Percentiles rank a stretch among this genome's conserved stretches.
Conservation (phyloP, 2,113 vertebrate genomes). For the Hypocryptadius cinnamomeus region DNA sequence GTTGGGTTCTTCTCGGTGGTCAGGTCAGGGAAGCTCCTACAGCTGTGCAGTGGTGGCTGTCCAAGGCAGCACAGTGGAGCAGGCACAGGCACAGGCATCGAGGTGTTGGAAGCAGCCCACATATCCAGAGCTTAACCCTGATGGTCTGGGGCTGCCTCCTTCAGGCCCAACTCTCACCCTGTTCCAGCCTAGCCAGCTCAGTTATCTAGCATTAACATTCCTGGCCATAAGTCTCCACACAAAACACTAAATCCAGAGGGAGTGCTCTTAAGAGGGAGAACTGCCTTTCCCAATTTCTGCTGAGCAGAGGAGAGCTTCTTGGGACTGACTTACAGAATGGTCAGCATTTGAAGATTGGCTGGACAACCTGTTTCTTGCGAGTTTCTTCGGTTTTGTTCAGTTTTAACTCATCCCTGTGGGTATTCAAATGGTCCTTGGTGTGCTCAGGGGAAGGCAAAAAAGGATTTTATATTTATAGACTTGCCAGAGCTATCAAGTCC, state of each 20-base stretch:
- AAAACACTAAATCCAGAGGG: background rate
- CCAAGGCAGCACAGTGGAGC: background rate
- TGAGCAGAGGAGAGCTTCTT: background rate
- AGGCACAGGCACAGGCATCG: background rate
- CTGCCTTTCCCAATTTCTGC: background rate
- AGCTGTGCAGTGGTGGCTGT: background rate
- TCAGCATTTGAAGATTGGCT: background rate
- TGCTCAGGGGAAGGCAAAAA: background rate
- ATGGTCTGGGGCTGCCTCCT: background rate
- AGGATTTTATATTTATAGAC: slow-evolving; percentile 24
- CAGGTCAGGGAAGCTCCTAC: background rate
- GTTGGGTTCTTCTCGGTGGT: background rate
- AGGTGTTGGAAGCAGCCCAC: background rate
- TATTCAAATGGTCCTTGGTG: background rate
- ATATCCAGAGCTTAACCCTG: background rate
- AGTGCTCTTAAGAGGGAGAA: background rate
- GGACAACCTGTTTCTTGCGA: background rate
- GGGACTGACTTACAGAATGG: background rate
- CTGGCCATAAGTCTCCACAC: background rate
- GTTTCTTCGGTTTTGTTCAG: background rate
- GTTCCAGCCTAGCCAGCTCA: background rate
- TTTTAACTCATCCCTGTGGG: background rate
- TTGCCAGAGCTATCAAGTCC: background rate
- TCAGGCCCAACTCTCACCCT: background rate
- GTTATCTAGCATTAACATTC: background rate